Percentiles rank a stretch among this genome's conserved stretches.
Conservation (phyloP, 2,797 vertebrate species). For the Anolis apletophallus region DNA sequence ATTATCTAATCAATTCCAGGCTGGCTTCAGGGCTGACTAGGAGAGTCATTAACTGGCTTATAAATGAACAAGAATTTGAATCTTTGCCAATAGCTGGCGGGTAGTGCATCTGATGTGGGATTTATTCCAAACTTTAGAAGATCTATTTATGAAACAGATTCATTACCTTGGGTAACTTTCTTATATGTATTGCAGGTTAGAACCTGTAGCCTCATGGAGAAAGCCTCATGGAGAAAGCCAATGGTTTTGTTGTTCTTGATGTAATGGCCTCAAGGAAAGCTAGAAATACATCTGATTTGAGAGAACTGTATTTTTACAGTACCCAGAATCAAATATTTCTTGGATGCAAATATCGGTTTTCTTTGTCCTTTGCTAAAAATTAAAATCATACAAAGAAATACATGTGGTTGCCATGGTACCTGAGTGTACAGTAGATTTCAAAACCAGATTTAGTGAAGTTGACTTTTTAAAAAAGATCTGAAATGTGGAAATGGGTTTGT, state of each 20-base stretch:
- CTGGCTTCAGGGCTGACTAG: too few species aligned
- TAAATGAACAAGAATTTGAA: background rate
- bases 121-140: too few species aligned
- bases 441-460: slow-evolving; percentile 43
- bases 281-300: slow-evolving; percentile 12
- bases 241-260: background rate
- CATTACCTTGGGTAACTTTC: too few species aligned
- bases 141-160: too few species aligned
- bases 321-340: slow-evolving; percentile 37
- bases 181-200: too few species aligned
- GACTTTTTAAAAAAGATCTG: slow-evolving; percentile 51
- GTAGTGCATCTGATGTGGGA: too few species aligned
- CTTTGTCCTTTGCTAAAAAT: slow-evolving; percentile 22
- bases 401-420: slow-evolving; percentile 57
- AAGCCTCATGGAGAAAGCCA: slow-evolving; percentile 14
- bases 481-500: slow-evolving; percentile 31
- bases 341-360: slow-evolving; percentile 38
- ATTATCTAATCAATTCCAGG: too few species aligned
- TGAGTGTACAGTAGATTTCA: slow-evolving; percentile 40
- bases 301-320: slow-evolving; percentile 18
- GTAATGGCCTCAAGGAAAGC: background rate
- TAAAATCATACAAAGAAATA: slow-evolving; percentile 49
- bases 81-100: too few species aligned
- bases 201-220: background rate
- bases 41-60: background rate